Evolutionary conservation across 1,140 invertebrate genomes (phyloP).

Genomic region (Eriosoma lanigerum): DNA sequence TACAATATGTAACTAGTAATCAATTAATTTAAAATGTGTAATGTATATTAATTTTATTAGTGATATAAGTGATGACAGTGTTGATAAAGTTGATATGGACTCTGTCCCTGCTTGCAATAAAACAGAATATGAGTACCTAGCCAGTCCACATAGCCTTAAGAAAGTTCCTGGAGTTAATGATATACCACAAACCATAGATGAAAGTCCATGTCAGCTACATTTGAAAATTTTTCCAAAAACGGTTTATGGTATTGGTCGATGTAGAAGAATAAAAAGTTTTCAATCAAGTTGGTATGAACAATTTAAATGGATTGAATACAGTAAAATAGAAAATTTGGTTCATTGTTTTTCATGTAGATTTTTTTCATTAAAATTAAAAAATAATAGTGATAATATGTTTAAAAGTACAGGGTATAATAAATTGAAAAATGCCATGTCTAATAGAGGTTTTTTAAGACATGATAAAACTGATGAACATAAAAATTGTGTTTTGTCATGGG

Average conservation of each 20-base stretch:
- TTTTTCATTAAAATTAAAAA: conserved; percentile 13
- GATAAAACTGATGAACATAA: conserved; percentile 17
- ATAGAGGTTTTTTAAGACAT: conserved; percentile 17
- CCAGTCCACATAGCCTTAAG: not conserved
- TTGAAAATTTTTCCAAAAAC: not conserved
- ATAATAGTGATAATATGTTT: not conserved
- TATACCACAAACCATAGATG: not conserved
- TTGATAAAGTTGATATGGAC: not conserved
- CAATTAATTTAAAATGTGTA: too few relatives aligned
- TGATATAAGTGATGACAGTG: conserved; percentile 12
- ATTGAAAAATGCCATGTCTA: conserved; percentile 1
- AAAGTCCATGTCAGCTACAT: not conserved
- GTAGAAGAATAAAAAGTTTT: not conserved
- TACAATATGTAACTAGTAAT: too few relatives aligned
- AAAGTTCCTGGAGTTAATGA: not conserved
- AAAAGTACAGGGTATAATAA: conserved; percentile 5
- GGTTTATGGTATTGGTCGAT: not conserved
- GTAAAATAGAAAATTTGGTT: conserved; percentile 10
- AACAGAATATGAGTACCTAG: not conserved
- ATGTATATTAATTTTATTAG: too few relatives aligned
- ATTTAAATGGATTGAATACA: conserved; percentile 29
- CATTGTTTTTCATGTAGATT: conserved; percentile 39
- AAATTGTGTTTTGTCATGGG: not conserved
- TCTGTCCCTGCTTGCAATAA: not conserved
- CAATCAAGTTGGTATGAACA: not conserved